Evolutionary conservation across 2,113 vertebrate genomes (phyloP), one percentile per base, ranked within the genome.

Genomic region (Pluvianellus socialis): DNA sequence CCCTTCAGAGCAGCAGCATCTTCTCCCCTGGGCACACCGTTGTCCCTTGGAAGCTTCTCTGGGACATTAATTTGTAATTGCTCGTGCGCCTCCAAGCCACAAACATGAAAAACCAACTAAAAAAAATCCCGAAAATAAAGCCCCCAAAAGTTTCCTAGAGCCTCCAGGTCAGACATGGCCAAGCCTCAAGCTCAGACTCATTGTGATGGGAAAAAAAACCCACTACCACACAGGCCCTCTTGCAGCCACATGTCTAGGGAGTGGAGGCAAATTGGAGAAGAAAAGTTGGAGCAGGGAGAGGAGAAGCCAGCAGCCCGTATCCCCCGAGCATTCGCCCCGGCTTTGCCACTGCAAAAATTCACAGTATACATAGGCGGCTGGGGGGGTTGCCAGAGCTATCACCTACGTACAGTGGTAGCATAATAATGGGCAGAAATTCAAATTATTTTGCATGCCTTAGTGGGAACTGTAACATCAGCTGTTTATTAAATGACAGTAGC

Each of bases 401-500:
- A 98, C 95, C 97, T 83, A 90, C 92, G 94, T 97, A 92, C 92
- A 85, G 88, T 33, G 63, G 88, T 61, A 96, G 97, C 96, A 90
- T 92, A 96, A 87, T 96, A 96, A 96, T 88, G 95, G 97, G 96
- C 97, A 96, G 94, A 97, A 97, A 97, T 96, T 95, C 93, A 95
- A 94, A 96, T 94, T 87, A 97, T 95, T 97, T 96, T 94, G 90
- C 95, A 79, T 81, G 95, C 90, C 90, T 97, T 95, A 95, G 96
- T 97, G 96, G 97, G 94, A 97, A 98, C 92, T 27, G 88, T 96
- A 98, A 97, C 97, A 97, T 98, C 97, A 97, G 95, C 97, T 98
- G 98, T 98, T 98, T 98, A 98, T 98, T 98, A 98, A 98, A 98
- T 96, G 98, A 94, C 96, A 97, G 96, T 96, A 98, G 96, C 91